Evolutionary conservation across 2,113 vertebrate genomes (phyloP).

Genomic region (Thomomys bottae): DNA sequence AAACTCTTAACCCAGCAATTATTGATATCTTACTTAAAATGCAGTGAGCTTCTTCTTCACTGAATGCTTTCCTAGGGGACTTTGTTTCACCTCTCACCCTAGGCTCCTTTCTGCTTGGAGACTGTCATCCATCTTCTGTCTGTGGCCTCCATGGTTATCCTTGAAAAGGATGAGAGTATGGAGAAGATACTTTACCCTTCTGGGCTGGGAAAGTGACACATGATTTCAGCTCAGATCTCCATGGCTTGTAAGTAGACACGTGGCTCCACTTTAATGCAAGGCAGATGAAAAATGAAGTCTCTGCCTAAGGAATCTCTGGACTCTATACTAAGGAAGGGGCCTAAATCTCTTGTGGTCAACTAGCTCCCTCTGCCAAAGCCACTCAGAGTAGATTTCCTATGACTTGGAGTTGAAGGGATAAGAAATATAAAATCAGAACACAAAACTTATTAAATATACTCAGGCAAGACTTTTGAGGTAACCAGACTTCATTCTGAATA

Average conservation of each 20-base stretch:
- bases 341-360: too few species aligned
- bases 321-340: too few species aligned
- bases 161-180: neutral
- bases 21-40: neutral
- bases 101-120: neutral
- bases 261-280: neutral
- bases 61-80: neutral
- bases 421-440: too few species aligned
- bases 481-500: neutral
- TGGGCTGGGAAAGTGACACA: neutral
- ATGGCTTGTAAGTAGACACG: neutral
- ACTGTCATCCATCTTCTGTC: neutral
- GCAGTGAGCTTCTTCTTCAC: neutral
- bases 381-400: too few species aligned
- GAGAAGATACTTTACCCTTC: neutral
- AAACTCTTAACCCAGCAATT: neutral
- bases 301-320: too few species aligned
- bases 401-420: too few species aligned
- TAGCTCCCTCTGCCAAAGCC: too few species aligned
- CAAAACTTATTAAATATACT: neutral
- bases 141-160: neutral
- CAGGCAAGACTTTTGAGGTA: neutral
- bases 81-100: neutral
- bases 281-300: neutral
- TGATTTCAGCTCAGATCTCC: neutral